Conservation (phyloP, 2,888 invertebrate genomes). For the Chorisops tibialis region DNA sequence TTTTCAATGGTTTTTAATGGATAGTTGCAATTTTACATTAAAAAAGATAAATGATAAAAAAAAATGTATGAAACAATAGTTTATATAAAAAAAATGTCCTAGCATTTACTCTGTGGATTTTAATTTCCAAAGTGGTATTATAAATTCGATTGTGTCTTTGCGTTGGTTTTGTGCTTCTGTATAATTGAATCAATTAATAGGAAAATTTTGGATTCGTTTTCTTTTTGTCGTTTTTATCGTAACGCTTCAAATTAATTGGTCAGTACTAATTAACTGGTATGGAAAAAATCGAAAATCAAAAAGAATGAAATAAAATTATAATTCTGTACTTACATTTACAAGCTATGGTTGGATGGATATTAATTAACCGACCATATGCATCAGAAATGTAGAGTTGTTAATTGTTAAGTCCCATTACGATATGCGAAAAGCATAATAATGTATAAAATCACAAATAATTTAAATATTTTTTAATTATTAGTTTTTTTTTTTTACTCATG, state of each 20-base stretch:
- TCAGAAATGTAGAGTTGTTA: slow-evolving; percentile 34
- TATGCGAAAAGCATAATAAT: slow-evolving; percentile 35
- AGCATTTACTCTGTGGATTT: background rate
- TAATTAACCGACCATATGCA: slow-evolving; percentile 37
- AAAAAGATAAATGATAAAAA: too few species aligned
- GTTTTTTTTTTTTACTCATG: background rate
- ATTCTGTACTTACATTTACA: slow-evolving; percentile 40
- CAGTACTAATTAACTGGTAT: slow-evolving; percentile 27
- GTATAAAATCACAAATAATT: slow-evolving; percentile 27
- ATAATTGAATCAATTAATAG: too few species aligned
- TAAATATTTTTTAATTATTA: background rate
- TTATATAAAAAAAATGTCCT: background rate
- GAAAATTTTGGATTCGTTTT: slow-evolving; percentile 13
- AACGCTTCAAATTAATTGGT: too few species aligned
- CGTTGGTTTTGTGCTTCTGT: too few species aligned
- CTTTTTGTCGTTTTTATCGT: background rate
- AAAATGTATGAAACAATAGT: background rate
- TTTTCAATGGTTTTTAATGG: too few species aligned
- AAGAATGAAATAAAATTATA: background rate
- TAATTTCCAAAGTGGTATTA: too few species aligned
- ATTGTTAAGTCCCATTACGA: slow-evolving; percentile 37
- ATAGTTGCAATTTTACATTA: too few species aligned
- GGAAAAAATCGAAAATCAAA: slow-evolving; percentile 12
- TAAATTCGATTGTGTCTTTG: too few species aligned
- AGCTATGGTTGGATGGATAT: slow-evolving; percentile 38